Base-by-base conservation (phyloP, 2,888 invertebrate genomes). In the Muscina levida region DNA sequence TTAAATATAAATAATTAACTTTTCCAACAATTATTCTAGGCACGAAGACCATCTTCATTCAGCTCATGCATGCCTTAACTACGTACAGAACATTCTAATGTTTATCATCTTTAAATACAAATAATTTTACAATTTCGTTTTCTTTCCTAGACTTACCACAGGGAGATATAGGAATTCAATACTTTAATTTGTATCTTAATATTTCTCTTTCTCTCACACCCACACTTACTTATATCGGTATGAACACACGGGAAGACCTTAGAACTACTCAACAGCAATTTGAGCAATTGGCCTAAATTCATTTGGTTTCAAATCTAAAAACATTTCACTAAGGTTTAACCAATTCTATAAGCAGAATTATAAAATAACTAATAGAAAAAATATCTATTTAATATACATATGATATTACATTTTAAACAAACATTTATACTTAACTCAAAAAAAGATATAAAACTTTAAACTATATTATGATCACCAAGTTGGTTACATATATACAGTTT, bases 101-200 rank as follows among this genome's bases (percentile, higher is more conserved):
- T 81, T 81, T 81, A 81, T 81, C 81, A 81, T 81, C 81, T 72
- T 81, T 77, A 74, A 57, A 56, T 11, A 39, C 42, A 68, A 31
- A 19, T 53, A 46, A 6, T 53, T 67, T 19, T 42, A 22, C 17
- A 19, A 15, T 51, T 65, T 22, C 22, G 6, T 66, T 48, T 56
- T 68, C 42, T 31, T 66, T 73, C 57, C 26, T 22, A 59, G 15
- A 57, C 15, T 8, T 31, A 71, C 2, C 39, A 53, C 81, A 67
- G 77, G 77, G 81, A 81, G 81, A 81, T 81, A 81, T 81, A 75
- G 74, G 81, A 57, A 46, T 68, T 53, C 1, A 68, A 46, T 39
- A 17, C 56, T 48, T 22, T n/a, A n/a, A n/a, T n/a, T n/a, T n/a
- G n/a, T n/a, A n/a, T n/a, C n/a, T 31, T 68, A 62, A 46, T n/a